Base-by-base conservation (phyloP, 2,888 invertebrate species). In the Phalera bucephala region DNA sequence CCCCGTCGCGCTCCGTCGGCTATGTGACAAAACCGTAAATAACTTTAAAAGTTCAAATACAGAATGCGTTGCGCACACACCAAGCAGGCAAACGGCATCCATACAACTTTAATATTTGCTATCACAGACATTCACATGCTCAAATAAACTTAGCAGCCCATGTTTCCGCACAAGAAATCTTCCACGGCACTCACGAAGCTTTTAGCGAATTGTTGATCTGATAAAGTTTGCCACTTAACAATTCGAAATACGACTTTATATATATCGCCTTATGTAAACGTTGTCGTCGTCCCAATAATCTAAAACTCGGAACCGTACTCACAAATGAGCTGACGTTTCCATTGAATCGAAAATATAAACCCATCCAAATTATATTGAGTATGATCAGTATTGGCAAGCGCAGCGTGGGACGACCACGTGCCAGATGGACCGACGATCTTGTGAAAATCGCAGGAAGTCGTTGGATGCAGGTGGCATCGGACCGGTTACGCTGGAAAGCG, bases 331-430 rank as follows among this genome's bases (percentile, higher is more conserved):
- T 52, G 52, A 61, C 47, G 49, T 51, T 36, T 41, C 43, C 51
- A 58, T 49, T 55, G 49, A 58, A 57, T 60, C 50, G 55, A 58
- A 53, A 58, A 53, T 56, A 65, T 61, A 61, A n/a, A 57, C 51
- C 53, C 44, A 45, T 51, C 50, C 39, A 39, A n/a, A n/a, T n/a
- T n/a, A n/a, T n/a, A n/a, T n/a, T n/a, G n/a, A n/a, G n/a, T 56
- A 65, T 53, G 59, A 57, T n/a, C n/a, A n/a, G n/a, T n/a, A n/a
- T n/a, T n/a, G n/a, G n/a, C n/a, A n/a, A n/a, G n/a, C n/a, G n/a
- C n/a, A n/a, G n/a, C n/a, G n/a, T n/a, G n/a, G n/a, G n/a, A n/a
- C n/a, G n/a, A n/a, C n/a, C n/a, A n/a, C n/a, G n/a, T n/a, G n/a
- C n/a, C n/a, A n/a, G n/a, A n/a, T n/a, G n/a, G n/a, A n/a, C n/a